Evolutionary conservation across 2,113 vertebrate genomes (phyloP).

Genomic region (Prietella phreatophila): DNA sequence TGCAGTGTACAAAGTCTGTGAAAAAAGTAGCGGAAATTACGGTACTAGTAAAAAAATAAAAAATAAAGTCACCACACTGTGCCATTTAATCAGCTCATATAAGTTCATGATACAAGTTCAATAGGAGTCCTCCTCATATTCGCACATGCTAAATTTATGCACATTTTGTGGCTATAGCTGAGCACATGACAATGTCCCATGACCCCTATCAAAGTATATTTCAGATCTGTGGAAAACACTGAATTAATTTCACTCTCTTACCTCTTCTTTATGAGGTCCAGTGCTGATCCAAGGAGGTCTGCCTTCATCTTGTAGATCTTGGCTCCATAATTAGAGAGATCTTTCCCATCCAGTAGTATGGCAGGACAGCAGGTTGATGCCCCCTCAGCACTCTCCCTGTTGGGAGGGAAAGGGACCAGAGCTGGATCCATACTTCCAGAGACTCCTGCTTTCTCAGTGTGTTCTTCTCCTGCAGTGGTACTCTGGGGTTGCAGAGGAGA

Average conservation of each 20-base stretch:
- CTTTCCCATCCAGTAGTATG: constrained; percentile 80
- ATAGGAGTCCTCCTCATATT: background rate
- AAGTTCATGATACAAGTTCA: background rate
- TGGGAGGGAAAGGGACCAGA: constrained; percentile 64
- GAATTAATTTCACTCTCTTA: constrained; percentile 58
- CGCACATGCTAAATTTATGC: background rate
- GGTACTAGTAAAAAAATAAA: background rate
- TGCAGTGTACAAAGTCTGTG: too few species aligned
- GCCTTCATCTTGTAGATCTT: constrained; percentile 89
- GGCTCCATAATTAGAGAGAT: constrained; percentile 84
- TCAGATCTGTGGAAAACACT: background rate
- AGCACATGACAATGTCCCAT: background rate
- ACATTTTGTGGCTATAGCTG: background rate
- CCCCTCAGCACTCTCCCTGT: constrained; percentile 67
- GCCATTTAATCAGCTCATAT: background rate
- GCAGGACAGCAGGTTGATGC: constrained; percentile 85
- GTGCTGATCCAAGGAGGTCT: constrained; percentile 81
- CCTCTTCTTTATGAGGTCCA: constrained; percentile 93
- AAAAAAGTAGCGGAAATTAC: too few species aligned
- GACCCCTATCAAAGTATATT: background rate
- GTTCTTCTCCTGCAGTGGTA: constrained; percentile 19
- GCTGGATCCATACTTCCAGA: constrained; percentile 43
- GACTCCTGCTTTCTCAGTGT: background rate
- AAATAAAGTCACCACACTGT: background rate
- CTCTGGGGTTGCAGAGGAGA: constrained; percentile 69